phyloP scores from a whole-genome alignment of 2,113 vertebrate species.

The Pachyramphus minor region DNA sequence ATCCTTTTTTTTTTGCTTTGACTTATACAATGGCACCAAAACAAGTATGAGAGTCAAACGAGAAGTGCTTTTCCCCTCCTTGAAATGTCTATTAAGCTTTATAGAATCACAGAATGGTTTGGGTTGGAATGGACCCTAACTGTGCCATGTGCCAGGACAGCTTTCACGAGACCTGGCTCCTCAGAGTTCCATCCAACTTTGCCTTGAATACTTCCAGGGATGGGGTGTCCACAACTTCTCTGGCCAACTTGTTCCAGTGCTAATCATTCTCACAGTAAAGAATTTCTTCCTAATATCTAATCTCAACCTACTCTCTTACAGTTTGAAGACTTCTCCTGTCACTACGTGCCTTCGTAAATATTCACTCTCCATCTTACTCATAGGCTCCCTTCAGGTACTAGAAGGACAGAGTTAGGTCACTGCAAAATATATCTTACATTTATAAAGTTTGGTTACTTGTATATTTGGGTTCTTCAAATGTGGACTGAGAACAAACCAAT shows the following conservation, averaged over 20 bases:
- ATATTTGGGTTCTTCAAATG: not conserved
- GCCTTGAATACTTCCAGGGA: not conserved
- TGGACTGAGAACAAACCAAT: not conserved
- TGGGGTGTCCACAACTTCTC: not conserved
- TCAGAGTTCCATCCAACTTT: not conserved
- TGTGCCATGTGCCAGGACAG: too few relatives aligned
- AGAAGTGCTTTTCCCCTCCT: fast-evolving
- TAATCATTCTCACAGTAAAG: fast-evolving
- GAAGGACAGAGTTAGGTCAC: not conserved
- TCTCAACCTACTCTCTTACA: not conserved
- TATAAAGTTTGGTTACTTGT: not conserved
- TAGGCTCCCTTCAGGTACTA: not conserved
- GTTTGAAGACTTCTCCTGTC: not conserved
- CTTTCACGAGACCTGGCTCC: too few relatives aligned
- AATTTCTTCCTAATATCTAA: not conserved
- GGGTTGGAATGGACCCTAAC: not conserved
- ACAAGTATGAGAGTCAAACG: not conserved
- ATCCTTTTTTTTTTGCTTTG: not conserved
- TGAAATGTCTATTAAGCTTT: not conserved
- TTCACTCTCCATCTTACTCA: not conserved
- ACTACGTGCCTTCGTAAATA: not conserved
- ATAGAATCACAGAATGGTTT: not conserved
- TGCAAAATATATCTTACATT: not conserved
- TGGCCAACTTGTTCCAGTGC: not conserved
- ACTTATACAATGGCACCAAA: not conserved